Evolutionary conservation across 2,888 invertebrate genomes (phyloP).

Genomic region (Cetonia aurata): DNA sequence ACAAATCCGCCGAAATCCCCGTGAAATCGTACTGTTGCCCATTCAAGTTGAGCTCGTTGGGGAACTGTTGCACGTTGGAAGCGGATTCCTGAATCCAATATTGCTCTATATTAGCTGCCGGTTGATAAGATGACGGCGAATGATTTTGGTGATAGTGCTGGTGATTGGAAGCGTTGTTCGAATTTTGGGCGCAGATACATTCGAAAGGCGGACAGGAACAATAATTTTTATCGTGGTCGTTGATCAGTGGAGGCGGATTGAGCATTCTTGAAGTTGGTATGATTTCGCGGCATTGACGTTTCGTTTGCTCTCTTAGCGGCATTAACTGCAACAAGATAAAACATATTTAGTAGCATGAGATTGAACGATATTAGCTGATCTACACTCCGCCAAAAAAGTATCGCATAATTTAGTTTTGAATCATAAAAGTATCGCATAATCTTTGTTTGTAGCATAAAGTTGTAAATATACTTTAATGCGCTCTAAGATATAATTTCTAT

Average conservation of each 20-base stretch:
- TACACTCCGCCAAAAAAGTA: too few relatives aligned
- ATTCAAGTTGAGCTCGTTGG: conserved; percentile 61
- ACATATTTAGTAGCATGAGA: conserved; percentile 36
- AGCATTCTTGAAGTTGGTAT: conserved; percentile 56
- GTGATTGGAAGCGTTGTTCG: conserved; percentile 50
- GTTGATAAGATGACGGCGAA: conserved; percentile 57
- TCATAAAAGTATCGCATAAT: too few relatives aligned
- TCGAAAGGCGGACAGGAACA: conserved; percentile 84
- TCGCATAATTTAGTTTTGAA: too few relatives aligned
- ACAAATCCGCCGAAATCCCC: conserved; percentile 74
- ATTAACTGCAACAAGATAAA: conserved; percentile 67
- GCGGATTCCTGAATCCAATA: conserved; percentile 66
- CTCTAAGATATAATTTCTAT: too few relatives aligned
- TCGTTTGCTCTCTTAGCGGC: conserved; percentile 68
- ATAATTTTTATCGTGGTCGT: conserved; percentile 77
- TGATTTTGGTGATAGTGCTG: conserved; percentile 51
- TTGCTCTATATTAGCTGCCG: conserved; percentile 57
- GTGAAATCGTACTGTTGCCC: conserved; percentile 72
- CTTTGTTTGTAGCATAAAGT: too few relatives aligned
- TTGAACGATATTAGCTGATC: not conserved
- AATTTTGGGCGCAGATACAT: conserved; percentile 72
- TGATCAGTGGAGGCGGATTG: conserved; percentile 75
- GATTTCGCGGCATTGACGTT: conserved; percentile 68
- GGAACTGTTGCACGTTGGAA: conserved; percentile 62
- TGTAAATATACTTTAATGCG: too few relatives aligned